Evolutionary conservation across 2,797 vertebrate species (phyloP).

Genomic region (Sebastes itinus): DNA sequence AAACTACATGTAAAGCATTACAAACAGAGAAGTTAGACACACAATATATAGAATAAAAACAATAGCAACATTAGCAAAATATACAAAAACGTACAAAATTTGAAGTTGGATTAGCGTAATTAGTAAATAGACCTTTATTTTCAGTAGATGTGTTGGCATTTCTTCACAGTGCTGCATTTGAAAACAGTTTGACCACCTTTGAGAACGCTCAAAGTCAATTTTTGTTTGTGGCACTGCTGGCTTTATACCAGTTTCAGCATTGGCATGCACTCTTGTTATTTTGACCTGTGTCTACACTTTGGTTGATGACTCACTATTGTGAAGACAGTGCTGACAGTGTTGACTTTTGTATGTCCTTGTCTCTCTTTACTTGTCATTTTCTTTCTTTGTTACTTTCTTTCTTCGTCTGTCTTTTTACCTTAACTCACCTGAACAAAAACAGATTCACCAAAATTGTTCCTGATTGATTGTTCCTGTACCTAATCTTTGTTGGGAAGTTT

Average conservation of each 20-base stretch:
- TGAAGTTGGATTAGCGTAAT: too few species aligned
- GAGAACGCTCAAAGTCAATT: background rate
- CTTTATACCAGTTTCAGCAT: background rate
- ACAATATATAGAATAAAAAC: too few species aligned
- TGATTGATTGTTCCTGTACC: background rate
- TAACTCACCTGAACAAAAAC: background rate
- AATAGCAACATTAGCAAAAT: too few species aligned
- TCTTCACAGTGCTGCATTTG: background rate
- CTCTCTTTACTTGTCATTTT: background rate
- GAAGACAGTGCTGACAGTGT: background rate
- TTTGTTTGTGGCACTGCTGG: background rate
- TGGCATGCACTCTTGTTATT: background rate
- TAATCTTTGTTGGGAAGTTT: background rate
- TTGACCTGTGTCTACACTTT: background rate
- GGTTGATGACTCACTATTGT: constrained; percentile 3
- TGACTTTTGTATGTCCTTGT: background rate
- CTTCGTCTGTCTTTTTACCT: background rate
- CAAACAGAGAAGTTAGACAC: too few species aligned
- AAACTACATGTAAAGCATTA: too few species aligned
- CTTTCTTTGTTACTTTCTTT: background rate
- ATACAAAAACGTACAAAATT: too few species aligned
- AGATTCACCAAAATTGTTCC: background rate
- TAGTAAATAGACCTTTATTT: background rate
- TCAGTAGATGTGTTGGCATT: background rate
- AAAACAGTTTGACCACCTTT: background rate